phyloP scores from a whole-genome alignment of 2,113 vertebrate species.

The Catharus bicknelli region DNA sequence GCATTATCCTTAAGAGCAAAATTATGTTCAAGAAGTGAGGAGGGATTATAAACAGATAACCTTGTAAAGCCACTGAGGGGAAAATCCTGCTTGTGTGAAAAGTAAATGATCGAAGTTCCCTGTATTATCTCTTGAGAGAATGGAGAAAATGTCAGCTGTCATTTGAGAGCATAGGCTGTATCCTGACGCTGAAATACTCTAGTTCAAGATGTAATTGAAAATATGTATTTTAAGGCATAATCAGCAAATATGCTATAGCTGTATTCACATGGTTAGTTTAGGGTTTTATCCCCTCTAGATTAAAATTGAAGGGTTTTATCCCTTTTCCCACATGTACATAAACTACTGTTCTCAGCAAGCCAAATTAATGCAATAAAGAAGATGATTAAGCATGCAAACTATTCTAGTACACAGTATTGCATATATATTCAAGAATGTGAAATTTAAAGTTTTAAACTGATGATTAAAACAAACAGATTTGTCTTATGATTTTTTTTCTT shows the following conservation, averaged over 20 bases:
- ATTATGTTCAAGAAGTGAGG: conserved; percentile 25
- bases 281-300: accelerated
- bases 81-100: neutral
- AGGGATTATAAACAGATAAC: conserved; percentile 40
- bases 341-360: neutral
- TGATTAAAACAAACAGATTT: neutral
- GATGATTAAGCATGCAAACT: neutral
- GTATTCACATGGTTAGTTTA: neutral
- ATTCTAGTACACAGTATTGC: neutral
- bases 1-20: conserved; percentile 19
- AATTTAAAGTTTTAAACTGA: neutral
- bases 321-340: neutral
- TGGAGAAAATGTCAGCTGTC: neutral
- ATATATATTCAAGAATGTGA: neutral
- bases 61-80: conserved; percentile 9
- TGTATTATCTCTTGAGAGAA: neutral
- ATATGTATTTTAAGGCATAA: neutral
- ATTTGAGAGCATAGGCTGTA: neutral
- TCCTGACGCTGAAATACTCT: neutral
- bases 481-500: neutral
- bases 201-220: neutral
- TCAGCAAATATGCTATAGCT: neutral
- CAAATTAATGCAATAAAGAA: neutral
- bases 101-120: neutral
- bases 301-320: neutral